A percentile compares a stretch with the other conserved stretches of the same genome.
Conservation (phyloP, 2,888 invertebrate genomes). For the Belgica antarctica region DNA sequence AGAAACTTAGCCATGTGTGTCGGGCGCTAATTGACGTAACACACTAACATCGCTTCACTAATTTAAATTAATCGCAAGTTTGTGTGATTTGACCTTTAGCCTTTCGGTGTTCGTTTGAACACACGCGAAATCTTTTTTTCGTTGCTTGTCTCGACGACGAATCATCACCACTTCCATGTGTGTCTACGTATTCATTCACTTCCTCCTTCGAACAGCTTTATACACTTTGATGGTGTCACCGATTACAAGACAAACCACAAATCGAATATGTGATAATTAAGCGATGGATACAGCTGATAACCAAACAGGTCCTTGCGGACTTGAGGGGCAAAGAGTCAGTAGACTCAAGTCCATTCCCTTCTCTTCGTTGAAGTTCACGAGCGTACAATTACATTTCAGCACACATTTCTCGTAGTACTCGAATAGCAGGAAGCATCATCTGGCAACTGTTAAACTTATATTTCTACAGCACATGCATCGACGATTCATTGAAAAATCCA, state of each 20-base stretch:
- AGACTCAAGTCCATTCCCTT: no score
- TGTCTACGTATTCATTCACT: constrained; percentile 11
- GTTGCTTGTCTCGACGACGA: neutral
- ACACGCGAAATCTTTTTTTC: constrained; percentile 3
- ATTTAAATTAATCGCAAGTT: constrained; percentile 11
- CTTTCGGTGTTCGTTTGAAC: neutral
- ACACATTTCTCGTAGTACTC: neutral
- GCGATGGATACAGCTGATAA: no score
- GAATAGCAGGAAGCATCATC: constrained; percentile 16
- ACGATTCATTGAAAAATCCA: neutral
- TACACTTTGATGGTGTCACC: constrained; percentile 23
- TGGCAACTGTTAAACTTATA: constrained; percentile 10
- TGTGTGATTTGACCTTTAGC: constrained; percentile 12
- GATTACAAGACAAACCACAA: neutral
- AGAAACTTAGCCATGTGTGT: neutral
- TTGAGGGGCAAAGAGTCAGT: neutral
- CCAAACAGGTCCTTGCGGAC: neutral
- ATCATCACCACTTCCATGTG: constrained; percentile 1
- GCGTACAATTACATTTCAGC: neutral
- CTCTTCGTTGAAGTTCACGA: neutral
- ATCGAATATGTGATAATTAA: neutral
- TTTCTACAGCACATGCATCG: neutral
- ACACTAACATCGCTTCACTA: constrained; percentile 1
- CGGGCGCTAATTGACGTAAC: constrained; percentile 1
- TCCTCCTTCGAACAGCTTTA: constrained; percentile 6